Base-by-base conservation (phyloP, 2,888 invertebrate species). In the Drosophila vallismaia region DNA sequence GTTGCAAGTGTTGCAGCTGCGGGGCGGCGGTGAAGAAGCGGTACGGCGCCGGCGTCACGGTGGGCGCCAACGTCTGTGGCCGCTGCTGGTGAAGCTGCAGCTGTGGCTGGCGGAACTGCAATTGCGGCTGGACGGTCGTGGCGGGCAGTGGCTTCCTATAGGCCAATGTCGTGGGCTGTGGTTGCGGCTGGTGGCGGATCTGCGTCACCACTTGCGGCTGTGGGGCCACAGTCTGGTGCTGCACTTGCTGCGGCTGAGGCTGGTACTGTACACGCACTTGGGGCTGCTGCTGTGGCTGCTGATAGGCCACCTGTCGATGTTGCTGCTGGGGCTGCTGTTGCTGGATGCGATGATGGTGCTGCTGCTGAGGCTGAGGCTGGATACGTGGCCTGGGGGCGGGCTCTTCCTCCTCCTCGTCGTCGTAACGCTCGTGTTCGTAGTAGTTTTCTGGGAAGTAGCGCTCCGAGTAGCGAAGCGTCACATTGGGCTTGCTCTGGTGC, bases 401-500 rank as follows among this genome's bases (percentile, higher is more conserved):
- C 33, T 88, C 67, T 56, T 78, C 78, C n/a, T 90, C 91, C 51
- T 90, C 91, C 33, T 90, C 91, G 4, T 91, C 89, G 52, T 90
- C 91, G 64, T 90, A 88, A n/a, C 91, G 89, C 57, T 91, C 94
- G 71, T 94, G 94, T 87, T 94, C 94, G 92, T 96, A 96, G 74
- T 95, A 95, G 88, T 94, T 95, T 68, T 96, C 94, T 0, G 97
- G 97, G 92, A 95, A 97, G 90, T 95, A 97, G 79, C 97, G 93
- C 89, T 97, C 97, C 57, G 96, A 96, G 92, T 97, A 97, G 88
- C 95, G 94, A 53, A 95, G 92, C 7, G 96, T 95, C 3, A 96
- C 94, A 89, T 96, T 97, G 29, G 97, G 97, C 79, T 95, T 96
- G 79, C 93, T 93, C 89, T 96, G 95, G 53, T 95, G 95, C 90